Percentiles rank a stretch among this genome's conserved stretches.
These are phyloP conservation scores for Melitaea cinxia DNA, from an alignment of 1,140 invertebrate genomes.

Conservation along the genomic window DNA sequence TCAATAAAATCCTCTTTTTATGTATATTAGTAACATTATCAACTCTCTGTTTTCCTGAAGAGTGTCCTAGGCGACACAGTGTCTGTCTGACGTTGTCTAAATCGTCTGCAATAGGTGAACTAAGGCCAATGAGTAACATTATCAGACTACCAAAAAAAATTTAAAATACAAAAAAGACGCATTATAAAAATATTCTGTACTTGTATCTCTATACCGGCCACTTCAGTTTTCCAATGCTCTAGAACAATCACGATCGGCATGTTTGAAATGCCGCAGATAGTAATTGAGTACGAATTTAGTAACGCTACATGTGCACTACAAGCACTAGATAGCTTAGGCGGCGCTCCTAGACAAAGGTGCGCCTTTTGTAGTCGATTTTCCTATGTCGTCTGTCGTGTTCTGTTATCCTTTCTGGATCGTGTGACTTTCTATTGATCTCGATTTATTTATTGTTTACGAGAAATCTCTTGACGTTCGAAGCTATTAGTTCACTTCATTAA, in stretches of 20 bases:
- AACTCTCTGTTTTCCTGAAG: too few relatives aligned
- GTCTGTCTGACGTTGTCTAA: too few relatives aligned
- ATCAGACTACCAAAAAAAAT: too few relatives aligned
- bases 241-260: conserved; percentile 7
- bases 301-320: conserved; percentile 3
- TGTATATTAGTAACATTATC: too few relatives aligned
- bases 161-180: too few relatives aligned
- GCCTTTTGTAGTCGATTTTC: not conserved
- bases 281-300: conserved; percentile 1
- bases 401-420: not conserved
- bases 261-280: not conserved
- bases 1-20: too few relatives aligned
- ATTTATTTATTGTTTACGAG: not conserved
- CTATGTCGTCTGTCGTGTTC: not conserved
- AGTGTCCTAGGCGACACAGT: too few relatives aligned
- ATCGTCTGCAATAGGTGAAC: too few relatives aligned
- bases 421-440: not conserved
- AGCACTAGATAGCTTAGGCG: not conserved
- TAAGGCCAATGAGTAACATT: too few relatives aligned
- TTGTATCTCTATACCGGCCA: not conserved
- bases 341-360: not conserved
- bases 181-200: too few relatives aligned
- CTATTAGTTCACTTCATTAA: too few relatives aligned
- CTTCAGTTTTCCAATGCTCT: not conserved
- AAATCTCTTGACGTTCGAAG: not conserved